Percentiles rank a stretch among this genome's conserved stretches.
Conservation (phyloP, 2,888 invertebrate species). For the Parelbella ahira region DNA sequence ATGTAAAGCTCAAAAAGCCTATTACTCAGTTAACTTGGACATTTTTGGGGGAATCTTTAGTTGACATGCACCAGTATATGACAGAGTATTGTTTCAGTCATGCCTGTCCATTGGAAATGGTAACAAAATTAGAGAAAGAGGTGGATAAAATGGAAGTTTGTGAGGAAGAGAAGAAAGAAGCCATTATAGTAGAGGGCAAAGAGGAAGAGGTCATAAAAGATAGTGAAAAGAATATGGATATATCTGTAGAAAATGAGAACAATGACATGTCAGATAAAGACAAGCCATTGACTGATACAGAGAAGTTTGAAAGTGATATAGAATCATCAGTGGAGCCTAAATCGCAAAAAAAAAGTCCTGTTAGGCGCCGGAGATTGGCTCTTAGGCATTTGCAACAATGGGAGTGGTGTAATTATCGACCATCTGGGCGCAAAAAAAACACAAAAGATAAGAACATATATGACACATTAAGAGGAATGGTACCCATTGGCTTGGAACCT, state of each 20-base stretch:
- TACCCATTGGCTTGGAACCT: constrained; percentile 81
- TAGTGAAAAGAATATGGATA: constrained; percentile 51
- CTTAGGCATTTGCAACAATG: constrained; percentile 87
- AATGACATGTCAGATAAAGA: constrained; percentile 70
- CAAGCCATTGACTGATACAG: constrained; percentile 54
- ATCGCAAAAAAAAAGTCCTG: constrained; percentile 69
- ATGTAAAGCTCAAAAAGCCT: constrained; percentile 80
- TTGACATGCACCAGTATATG: constrained; percentile 83
- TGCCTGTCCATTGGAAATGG: constrained; percentile 64
- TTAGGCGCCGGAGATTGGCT: constrained; percentile 86
- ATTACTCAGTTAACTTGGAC: constrained; percentile 82
- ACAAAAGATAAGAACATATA: constrained; percentile 83
- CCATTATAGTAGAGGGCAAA: constrained; percentile 46
- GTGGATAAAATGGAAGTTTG: constrained; percentile 55
- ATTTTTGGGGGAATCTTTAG: constrained; percentile 83
- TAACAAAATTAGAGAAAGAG: constrained; percentile 51
- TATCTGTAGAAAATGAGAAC: constrained; percentile 57
- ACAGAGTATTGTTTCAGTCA: constrained; percentile 81
- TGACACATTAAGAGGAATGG: constrained; percentile 84
- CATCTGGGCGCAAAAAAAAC: constrained; percentile 72
- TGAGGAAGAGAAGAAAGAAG: constrained; percentile 58
- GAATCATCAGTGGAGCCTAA: constrained; percentile 51
- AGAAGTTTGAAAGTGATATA: constrained; percentile 45
- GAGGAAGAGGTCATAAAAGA: constrained; percentile 40
- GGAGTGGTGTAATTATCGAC: constrained; percentile 86